Base-by-base conservation (phyloP, 1,140 invertebrate species). In the Procambarus virginalis region DNA sequence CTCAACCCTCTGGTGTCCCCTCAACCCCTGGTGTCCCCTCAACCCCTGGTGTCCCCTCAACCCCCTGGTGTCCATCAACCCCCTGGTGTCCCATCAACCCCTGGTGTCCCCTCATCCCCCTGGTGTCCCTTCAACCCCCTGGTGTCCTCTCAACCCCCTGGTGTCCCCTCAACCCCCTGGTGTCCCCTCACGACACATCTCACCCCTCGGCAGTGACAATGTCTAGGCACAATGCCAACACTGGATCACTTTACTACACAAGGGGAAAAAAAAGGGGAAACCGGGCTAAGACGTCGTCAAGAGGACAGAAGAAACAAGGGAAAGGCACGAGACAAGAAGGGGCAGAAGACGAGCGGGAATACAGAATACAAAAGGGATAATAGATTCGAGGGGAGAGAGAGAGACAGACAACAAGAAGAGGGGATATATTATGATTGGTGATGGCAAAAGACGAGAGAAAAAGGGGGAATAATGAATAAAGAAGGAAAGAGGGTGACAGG, bases 231-330 rank as follows among this genome's bases (percentile, higher is more conserved):
- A 84, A 45, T 68, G 75, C 64, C 48, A 51, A 75, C n/a, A 22
- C 17, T 14, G 70, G 64, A 64, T 80, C 78, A 80, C 51, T 80
- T 80, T 80, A 84, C 58, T 46, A 49, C 3, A 58, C 17, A 68
- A 45, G 49, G 48, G 82, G n/a, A 60, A 60, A 17, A 9, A 34
- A 34, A 34, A 34, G 34, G 20, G 34, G 34, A 12, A 49, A 9
- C 8, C 22, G 0, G 80, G 4, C 3, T 34, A 34, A 34, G 34
- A 34, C 34, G 34, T 9, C n/a, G 51, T 9, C 10, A 48, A 60
- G 55, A 20, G 22, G 14, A 45, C 9, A 46, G 34, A 82, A 9
- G 22, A 12, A 22, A 64, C 5, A 82, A 64, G 80, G 58, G 51
- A 82, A 12, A 64, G 60, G 55, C 6, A 48, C 8, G n/a, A 78